These are phyloP conservation scores for Progne subis DNA, from an alignment of 2,113 vertebrate species.

Conservation along the genomic window DNA sequence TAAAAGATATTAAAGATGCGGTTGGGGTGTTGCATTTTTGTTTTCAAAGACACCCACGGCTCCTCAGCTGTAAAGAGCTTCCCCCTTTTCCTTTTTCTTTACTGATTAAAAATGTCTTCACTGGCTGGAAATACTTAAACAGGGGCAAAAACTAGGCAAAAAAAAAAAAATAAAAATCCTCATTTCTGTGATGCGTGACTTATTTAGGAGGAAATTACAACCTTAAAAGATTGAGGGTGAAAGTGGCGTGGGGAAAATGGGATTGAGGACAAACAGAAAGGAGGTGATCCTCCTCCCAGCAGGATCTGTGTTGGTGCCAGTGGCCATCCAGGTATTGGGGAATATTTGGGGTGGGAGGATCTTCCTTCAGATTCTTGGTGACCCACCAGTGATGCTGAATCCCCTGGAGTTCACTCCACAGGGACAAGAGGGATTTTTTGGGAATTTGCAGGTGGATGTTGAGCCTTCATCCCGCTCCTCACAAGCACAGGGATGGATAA, in stretches of 20 bases:
- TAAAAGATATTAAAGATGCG: conserved; percentile 52
- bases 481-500: not conserved
- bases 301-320: not conserved
- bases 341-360: not conserved
- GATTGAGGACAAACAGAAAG: not conserved
- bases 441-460: not conserved
- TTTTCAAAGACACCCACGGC: conserved; percentile 11
- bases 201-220: not conserved
- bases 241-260: not conserved
- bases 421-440: not conserved
- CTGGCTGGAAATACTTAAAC: not conserved
- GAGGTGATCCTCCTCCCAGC: not conserved
- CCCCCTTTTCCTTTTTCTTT: not conserved
- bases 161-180: not conserved
- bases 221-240: not conserved
- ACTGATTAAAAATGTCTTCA: not conserved
- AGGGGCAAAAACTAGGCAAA: not conserved
- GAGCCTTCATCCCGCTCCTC: not conserved
- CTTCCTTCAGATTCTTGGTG: not conserved
- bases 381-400: not conserved
- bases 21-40: not conserved
- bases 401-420: not conserved
- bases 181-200: not conserved
- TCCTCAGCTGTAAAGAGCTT: conserved; percentile 3
- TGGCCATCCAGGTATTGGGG: not conserved